Base-by-base conservation (phyloP, 2,113 vertebrate genomes). In the Calypte anna region DNA sequence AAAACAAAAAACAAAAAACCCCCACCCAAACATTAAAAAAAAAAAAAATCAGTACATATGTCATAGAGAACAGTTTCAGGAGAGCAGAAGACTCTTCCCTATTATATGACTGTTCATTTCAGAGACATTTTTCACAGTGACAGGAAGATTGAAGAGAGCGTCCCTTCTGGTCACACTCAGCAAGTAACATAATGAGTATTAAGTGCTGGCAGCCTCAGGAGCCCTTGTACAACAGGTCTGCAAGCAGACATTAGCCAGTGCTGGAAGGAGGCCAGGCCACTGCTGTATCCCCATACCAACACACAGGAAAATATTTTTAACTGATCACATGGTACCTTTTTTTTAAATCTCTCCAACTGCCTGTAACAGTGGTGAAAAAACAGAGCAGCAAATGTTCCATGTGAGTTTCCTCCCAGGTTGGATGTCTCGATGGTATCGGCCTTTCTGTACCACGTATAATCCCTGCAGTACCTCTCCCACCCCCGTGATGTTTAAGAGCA, bases 331-430 rank as follows among this genome's bases (percentile, higher is more conserved):
- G 69, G 6, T 50, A 88, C 9, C 22, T 82, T 46, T 76, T 40
- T 18, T 54, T 59, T 63, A 62, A 68, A 68, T 48, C 59, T 66
- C 73, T 46, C 28, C 0, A 1, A 48, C 22, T 33, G 33, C 36
- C 33, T 48, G 17, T 40, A 31, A 44, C 22, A 63, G 31, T 4
- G 6, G 13, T n/a, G 68, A 84, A 67, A 67, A 9, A 73, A 64
- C n/a, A 62, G 13, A 67, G 53, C 6, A 63, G 51, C 8, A 12
- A 0, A 10, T 13, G 10, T 38, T 79, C 79, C 9, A 7, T 2
- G 44, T 1, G 9, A 0, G 0, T 21, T 30, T 7, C 5, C n/a
- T 57, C 3, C 1, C 30, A 83, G 48, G 27, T 0, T 84, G 69
- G 22, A 36, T 33, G 15, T 14, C 31, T 59, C 61, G 3, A 31